A percentile compares a stretch with the other conserved stretches of the same genome.
Evolutionary conservation across 2,113 vertebrate genomes (phyloP).

Genomic region (Proteles cristata): DNA sequence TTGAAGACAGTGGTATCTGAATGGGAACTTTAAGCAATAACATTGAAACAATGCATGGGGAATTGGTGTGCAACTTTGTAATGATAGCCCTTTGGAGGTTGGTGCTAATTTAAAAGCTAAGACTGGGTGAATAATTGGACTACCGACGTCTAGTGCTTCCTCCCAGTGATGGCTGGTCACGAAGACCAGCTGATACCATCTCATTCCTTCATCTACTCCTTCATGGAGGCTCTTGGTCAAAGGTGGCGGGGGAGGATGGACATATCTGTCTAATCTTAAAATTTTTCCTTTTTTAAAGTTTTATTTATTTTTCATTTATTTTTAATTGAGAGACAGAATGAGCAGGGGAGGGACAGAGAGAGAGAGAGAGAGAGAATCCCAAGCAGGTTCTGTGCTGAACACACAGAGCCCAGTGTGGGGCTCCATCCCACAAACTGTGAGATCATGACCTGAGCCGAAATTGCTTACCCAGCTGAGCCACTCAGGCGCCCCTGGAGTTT

Average conservation of each 20-base stretch:
- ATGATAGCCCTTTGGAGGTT: neutral
- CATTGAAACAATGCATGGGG: accelerated
- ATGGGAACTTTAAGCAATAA: neutral
- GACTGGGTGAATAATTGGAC: neutral
- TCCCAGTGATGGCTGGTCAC: neutral
- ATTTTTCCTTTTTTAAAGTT: neutral
- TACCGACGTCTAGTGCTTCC: accelerated
- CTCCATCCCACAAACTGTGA: too few species aligned
- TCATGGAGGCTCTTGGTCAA: neutral
- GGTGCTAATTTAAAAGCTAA: neutral
- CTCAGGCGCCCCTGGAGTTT: neutral
- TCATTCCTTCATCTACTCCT: accelerated
- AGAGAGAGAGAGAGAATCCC: too few species aligned
- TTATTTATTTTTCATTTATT: too few species aligned
- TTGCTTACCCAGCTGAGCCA: too few species aligned
- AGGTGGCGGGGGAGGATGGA: too few species aligned
- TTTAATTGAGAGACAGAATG: too few species aligned
- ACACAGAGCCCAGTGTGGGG: too few species aligned
- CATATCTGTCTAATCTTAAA: neutral
- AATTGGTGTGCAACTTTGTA: accelerated
- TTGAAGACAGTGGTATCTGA: too few species aligned
- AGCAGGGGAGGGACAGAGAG: too few species aligned
- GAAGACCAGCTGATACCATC: accelerated
- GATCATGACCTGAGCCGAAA: too few species aligned
- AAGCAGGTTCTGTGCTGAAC: too few species aligned